phyloP scores from a whole-genome alignment of 2,888 invertebrate genomes.

The Tubulanus polymorphus region DNA sequence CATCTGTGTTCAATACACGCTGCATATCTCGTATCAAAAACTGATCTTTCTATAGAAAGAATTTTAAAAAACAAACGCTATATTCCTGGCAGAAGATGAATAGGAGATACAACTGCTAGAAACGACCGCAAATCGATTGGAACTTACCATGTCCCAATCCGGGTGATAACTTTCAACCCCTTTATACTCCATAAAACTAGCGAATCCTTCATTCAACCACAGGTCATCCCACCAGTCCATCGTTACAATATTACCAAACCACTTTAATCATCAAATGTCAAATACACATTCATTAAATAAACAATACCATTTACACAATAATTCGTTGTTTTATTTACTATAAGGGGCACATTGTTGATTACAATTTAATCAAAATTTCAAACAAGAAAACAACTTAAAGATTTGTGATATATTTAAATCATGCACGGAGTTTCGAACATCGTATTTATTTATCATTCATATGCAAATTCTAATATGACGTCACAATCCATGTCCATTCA shows the following conservation, averaged over 20 bases:
- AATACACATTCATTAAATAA: too few relatives aligned
- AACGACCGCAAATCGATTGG: not conserved
- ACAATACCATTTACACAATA: too few relatives aligned
- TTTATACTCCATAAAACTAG: slow-evolving; percentile 40
- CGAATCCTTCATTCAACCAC: slow-evolving; percentile 51
- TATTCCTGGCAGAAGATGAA: not conserved
- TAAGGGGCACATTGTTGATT: too few relatives aligned
- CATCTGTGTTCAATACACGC: slow-evolving; percentile 70
- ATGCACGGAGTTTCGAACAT: too few relatives aligned
- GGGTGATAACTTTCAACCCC: slow-evolving; percentile 69
- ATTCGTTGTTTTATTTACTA: too few relatives aligned
- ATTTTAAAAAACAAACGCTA: not conserved
- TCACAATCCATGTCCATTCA: too few relatives aligned
- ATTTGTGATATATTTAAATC: too few relatives aligned
- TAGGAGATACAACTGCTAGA: not conserved
- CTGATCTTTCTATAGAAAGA: slow-evolving; percentile 70
- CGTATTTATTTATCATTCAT: too few relatives aligned
- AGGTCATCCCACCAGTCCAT: slow-evolving; percentile 52
- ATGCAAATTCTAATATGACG: too few relatives aligned
- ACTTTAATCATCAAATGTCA: slow-evolving; percentile 28
- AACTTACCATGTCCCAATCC: slow-evolving; percentile 73
- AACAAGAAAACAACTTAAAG: too few relatives aligned
- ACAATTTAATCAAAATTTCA: too few relatives aligned
- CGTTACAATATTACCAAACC: slow-evolving; percentile 51
- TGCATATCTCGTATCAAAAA: slow-evolving; percentile 73